A percentile compares a stretch with the other conserved stretches of the same genome.
Conservation (phyloP, 2,113 vertebrate species). For the Eurypyga helias region DNA sequence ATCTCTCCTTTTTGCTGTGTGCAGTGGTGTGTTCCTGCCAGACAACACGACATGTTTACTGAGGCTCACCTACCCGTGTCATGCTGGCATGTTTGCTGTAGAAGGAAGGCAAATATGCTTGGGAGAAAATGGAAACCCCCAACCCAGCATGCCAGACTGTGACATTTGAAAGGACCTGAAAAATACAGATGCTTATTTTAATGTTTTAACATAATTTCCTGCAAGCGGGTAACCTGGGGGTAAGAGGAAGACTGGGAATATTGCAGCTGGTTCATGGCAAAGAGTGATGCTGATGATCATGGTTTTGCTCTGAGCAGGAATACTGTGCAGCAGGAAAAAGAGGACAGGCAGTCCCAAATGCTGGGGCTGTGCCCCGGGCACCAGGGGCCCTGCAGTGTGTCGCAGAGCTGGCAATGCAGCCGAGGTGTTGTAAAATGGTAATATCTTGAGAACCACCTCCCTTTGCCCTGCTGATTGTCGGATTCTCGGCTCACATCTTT, state of each 20-base stretch:
- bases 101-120: neutral
- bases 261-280: neutral
- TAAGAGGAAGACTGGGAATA: neutral
- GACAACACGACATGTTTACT: neutral
- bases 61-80: neutral
- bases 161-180: neutral
- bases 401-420: neutral
- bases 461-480: fast-evolving
- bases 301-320: neutral
- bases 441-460: fast-evolving
- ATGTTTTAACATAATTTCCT: neutral
- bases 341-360: neutral
- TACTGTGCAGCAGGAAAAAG: neutral
- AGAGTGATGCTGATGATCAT: neutral
- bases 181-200: neutral
- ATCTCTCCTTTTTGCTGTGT: neutral
- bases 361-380: neutral
- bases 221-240: neutral
- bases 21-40: neutral
- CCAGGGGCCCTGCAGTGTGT: neutral
- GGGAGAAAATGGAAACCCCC: neutral
- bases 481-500: neutral
- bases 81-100: fast-evolving
- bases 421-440: neutral
- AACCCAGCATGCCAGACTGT: neutral